These are phyloP conservation scores for Drosophila prostipennis DNA, from an alignment of 2,888 invertebrate species.

Conservation along the genomic window DNA sequence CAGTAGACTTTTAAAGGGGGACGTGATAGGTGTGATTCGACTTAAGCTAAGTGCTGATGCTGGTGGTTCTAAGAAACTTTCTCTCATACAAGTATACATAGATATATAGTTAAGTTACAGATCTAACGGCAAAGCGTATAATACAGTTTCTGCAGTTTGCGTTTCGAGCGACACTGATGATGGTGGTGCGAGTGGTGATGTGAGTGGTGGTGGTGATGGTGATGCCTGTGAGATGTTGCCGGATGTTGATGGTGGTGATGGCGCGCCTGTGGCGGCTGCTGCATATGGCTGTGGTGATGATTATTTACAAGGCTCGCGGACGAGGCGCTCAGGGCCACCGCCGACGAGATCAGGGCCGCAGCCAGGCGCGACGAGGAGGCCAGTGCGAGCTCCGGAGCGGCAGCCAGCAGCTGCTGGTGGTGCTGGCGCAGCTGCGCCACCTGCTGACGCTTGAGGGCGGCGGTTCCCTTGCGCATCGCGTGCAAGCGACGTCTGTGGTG, in stretches of 20 bases:
- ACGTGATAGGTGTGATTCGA: background rate
- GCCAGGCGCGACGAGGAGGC: slow-evolving; percentile 72
- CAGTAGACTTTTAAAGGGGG: slow-evolving; percentile 34
- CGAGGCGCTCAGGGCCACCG: slow-evolving; percentile 68
- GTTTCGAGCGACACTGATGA: slow-evolving; percentile 82
- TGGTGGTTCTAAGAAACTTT: slow-evolving; percentile 42
- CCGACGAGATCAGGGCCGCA: slow-evolving; percentile 70
- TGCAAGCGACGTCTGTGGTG: slow-evolving; percentile 81
- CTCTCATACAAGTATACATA: slow-evolving; percentile 39
- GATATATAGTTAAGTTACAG: slow-evolving; percentile 48
- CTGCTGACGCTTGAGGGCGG: slow-evolving; percentile 68
- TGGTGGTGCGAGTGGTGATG: slow-evolving; percentile 69
- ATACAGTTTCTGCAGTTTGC: slow-evolving; percentile 84
- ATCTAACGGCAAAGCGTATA: slow-evolving; percentile 84
- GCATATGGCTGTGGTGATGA: slow-evolving; percentile 78
- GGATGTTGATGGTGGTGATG: slow-evolving; percentile 69
- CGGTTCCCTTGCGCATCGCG: slow-evolving; percentile 75
- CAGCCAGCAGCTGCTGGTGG: slow-evolving; percentile 61
- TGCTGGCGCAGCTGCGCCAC: slow-evolving; percentile 71
- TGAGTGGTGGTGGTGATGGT: slow-evolving; percentile 56
- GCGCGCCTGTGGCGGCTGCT: slow-evolving; percentile 38
- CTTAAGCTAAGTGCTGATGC: slow-evolving; percentile 25
- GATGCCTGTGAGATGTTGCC: slow-evolving; percentile 69
- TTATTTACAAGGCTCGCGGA: slow-evolving; percentile 80
- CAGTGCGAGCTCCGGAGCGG: slow-evolving; percentile 56